These are phyloP conservation scores for Tyria jacobaeae DNA, from an alignment of 2,888 invertebrate genomes.

Conservation along the genomic window DNA sequence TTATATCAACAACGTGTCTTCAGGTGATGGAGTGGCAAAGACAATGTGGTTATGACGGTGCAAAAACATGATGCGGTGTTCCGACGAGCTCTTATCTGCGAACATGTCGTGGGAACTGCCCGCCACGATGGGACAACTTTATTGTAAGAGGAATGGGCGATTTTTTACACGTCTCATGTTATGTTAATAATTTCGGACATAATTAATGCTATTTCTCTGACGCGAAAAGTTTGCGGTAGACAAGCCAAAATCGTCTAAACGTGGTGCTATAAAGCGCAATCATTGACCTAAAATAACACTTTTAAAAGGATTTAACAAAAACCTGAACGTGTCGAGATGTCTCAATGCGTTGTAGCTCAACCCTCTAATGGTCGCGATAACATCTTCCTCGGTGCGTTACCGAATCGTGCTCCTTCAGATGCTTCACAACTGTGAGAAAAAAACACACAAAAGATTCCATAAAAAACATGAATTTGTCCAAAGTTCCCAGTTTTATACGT, in stretches of 20 bases:
- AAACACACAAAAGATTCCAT: slow-evolving; percentile 80
- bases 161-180: slow-evolving; percentile 42
- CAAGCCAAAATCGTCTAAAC: slow-evolving; percentile 45
- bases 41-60: slow-evolving; percentile 77
- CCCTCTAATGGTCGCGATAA: slow-evolving; percentile 82
- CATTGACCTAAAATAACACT: slow-evolving; percentile 74
- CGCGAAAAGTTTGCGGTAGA: slow-evolving; percentile 47
- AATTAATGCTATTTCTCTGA: slow-evolving; percentile 38
- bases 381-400: slow-evolving; percentile 81
- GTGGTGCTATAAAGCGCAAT: slow-evolving; percentile 56
- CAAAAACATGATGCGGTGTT: slow-evolving; percentile 74
- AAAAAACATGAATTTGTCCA: slow-evolving; percentile 81
- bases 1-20: slow-evolving; percentile 83
- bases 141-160: slow-evolving; percentile 54
- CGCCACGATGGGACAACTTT: slow-evolving; percentile 61
- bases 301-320: slow-evolving; percentile 66
- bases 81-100: slow-evolving; percentile 65
- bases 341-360: slow-evolving; percentile 71
- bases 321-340: slow-evolving; percentile 81
- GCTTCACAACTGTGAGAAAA: slow-evolving; percentile 82
- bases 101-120: slow-evolving; percentile 73
- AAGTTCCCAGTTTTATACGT: slow-evolving; percentile 77
- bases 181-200: slow-evolving; percentile 36
- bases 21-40: slow-evolving; percentile 74
- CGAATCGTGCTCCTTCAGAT: slow-evolving; percentile 82